These are phyloP conservation scores for Platorchestia sp. DNA, from an alignment of 1,140 invertebrate species.

Conservation along the genomic window DNA sequence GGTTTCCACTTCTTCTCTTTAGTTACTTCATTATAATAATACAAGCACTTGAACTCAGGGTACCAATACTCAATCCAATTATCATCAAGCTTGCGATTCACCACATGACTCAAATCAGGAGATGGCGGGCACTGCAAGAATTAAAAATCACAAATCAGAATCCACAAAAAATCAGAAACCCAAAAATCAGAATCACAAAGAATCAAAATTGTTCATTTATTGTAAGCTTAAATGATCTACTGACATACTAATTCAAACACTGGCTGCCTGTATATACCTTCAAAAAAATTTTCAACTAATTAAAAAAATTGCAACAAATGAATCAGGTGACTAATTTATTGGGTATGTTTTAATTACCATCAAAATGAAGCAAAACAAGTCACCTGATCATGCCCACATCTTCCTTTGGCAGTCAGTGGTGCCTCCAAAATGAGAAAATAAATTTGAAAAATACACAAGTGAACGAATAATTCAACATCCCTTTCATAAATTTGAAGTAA, in stretches of 20 bases:
- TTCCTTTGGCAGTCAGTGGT: not conserved
- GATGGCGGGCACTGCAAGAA: conserved; percentile 41
- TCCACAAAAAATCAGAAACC: too few relatives aligned
- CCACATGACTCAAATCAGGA: not conserved
- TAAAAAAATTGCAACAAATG: not conserved
- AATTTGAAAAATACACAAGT: not conserved
- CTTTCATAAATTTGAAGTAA: not conserved
- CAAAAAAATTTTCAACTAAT: not conserved
- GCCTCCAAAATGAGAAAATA: not conserved
- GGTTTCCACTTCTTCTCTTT: conserved; percentile 23
- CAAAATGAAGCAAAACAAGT: not conserved
- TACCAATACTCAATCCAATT: conserved; percentile 35
- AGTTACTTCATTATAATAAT: conserved; percentile 7
- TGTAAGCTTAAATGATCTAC: not conserved
- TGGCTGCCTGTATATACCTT: not conserved
- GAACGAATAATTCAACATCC: not conserved
- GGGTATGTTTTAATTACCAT: not conserved
- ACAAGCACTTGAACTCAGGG: conserved; percentile 23
- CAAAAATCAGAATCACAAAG: not conserved
- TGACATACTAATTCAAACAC: not conserved
- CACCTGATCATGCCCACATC: not conserved
- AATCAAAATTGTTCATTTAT: not conserved
- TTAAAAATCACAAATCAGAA: not conserved
- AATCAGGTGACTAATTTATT: not conserved
- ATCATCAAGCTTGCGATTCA: conserved; percentile 1